Percentiles rank a stretch among this genome's conserved stretches.
These are phyloP conservation scores for Salminus brasiliensis DNA, from an alignment of 2,113 vertebrate genomes.

Conservation along the genomic window DNA sequence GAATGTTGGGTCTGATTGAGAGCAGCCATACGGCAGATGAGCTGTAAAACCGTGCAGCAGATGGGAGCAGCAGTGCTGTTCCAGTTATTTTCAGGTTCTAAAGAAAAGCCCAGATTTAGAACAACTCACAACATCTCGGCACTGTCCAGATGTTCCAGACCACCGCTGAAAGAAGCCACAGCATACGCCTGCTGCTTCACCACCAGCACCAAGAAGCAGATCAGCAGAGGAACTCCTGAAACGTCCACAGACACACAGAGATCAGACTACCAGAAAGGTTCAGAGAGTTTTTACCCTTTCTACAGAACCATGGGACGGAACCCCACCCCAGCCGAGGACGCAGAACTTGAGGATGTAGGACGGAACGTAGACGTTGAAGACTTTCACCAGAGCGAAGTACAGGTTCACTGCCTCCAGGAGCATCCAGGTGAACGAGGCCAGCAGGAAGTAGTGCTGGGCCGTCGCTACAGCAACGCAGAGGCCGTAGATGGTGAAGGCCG, in stretches of 20 bases:
- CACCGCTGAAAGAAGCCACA: constrained; percentile 42
- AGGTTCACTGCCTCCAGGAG: constrained; percentile 86
- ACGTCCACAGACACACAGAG: neutral
- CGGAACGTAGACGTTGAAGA: constrained; percentile 88
- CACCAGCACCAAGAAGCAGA: constrained; percentile 76
- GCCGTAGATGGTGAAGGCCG: constrained; percentile 69
- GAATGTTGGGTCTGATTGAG: too few relatives aligned
- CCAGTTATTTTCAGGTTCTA: too few relatives aligned
- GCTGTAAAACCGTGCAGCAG: too few relatives aligned
- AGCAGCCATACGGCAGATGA: too few relatives aligned
- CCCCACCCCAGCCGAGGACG: constrained; percentile 86
- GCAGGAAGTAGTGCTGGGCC: constrained; percentile 85
- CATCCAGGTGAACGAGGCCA: constrained; percentile 91
- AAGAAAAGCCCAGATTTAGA: neutral
- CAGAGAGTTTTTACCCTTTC: neutral
- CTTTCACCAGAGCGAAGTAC: constrained; percentile 88
- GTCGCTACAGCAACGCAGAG: constrained; percentile 77
- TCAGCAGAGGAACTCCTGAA: constrained; percentile 83
- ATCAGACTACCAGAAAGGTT: neutral
- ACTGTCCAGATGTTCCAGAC: constrained; percentile 53
- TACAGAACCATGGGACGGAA: neutral
- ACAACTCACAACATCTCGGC: constrained; percentile 65
- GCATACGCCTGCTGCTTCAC: constrained; percentile 82
- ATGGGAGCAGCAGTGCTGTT: too few relatives aligned
- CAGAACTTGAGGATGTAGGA: constrained; percentile 90